phyloP scores from a whole-genome alignment of 2,797 vertebrate genomes.

The Pseudochirops corinnae region DNA sequence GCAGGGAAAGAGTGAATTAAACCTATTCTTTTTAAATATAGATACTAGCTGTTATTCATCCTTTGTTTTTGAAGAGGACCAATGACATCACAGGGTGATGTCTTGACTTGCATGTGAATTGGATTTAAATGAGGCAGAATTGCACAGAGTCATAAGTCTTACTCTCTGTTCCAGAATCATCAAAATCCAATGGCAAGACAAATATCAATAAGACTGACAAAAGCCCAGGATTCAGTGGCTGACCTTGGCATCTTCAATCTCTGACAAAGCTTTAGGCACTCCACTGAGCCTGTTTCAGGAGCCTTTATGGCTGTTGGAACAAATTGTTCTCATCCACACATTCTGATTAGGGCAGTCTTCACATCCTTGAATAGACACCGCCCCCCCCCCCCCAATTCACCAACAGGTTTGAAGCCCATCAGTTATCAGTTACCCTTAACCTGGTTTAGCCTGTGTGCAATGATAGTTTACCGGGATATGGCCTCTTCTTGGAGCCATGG shows the following conservation, averaged over 20 bases:
- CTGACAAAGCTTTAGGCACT: background rate
- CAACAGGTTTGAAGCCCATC: background rate
- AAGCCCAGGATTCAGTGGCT: background rate
- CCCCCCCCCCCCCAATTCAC: background rate
- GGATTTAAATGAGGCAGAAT: background rate
- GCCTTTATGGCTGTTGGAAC: background rate
- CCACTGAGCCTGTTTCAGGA: background rate
- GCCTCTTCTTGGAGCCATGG: background rate
- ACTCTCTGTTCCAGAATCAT: background rate
- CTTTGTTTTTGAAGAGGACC: background rate
- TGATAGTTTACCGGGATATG: background rate
- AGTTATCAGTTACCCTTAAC: background rate
- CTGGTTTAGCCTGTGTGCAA: background rate
- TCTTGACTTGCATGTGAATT: background rate
- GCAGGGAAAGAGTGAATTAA: background rate
- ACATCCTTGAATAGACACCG: background rate
- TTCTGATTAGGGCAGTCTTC: background rate
- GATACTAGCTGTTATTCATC: background rate
- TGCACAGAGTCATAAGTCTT: background rate
- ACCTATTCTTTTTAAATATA: background rate
- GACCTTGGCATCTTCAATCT: background rate
- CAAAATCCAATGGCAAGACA: background rate
- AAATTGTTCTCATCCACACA: background rate
- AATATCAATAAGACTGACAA: background rate
- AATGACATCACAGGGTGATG: background rate